These are phyloP conservation scores for Cyanoderma ruficeps DNA, from an alignment of 2,113 vertebrate genomes.

Conservation along the genomic window DNA sequence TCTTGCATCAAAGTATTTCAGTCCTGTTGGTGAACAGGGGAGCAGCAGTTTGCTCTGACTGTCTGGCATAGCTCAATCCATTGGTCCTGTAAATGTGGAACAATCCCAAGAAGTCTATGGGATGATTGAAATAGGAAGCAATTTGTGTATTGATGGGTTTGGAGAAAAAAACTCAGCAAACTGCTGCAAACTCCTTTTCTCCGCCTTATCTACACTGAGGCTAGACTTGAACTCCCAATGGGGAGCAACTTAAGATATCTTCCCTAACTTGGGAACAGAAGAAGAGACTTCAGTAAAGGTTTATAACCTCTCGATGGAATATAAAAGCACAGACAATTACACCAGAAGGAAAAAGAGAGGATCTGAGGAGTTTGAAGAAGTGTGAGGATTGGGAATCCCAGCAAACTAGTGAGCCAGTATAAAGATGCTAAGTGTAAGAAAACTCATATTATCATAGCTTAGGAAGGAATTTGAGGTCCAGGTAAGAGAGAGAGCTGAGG, in stretches of 20 bases:
- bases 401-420: background rate
- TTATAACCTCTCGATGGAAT: background rate
- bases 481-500: background rate
- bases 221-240: background rate
- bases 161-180: background rate
- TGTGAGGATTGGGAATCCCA: background rate
- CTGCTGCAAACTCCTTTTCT: background rate
- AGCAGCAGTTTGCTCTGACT: background rate
- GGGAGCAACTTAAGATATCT: background rate
- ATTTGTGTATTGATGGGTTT: background rate
- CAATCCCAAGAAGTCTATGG: background rate
- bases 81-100: background rate
- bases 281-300: background rate
- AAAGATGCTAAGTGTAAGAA: background rate
- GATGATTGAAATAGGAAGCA: background rate
- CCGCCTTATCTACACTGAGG: background rate
- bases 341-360: background rate
- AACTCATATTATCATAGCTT: background rate
- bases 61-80: background rate
- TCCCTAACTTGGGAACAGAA: background rate
- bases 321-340: background rate
- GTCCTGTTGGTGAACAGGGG: background rate
- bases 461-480: background rate
- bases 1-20: rapidly evolving
- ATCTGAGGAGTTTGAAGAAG: background rate